Evolutionary conservation across 2,888 invertebrate species (phyloP), one percentile per base, ranked within the genome.

Genomic region (Dryomyza anilis): DNA sequence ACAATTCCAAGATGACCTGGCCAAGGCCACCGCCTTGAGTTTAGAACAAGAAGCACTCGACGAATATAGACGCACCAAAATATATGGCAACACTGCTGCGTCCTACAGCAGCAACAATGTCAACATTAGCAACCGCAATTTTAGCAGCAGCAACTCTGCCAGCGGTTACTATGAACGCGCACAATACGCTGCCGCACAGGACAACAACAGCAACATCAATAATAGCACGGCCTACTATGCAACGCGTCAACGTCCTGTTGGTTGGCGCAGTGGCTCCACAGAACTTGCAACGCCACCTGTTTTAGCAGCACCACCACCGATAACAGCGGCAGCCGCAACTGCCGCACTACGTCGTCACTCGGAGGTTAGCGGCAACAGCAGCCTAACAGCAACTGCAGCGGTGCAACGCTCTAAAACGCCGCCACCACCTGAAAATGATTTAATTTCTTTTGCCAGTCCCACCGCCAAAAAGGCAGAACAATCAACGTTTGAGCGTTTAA

Each of bases 1-100:
- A 76, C 91, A 93, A 83, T 94, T 91, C 79, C 88, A 93, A 86
- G 92, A 92, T 69, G 94, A 95, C 79, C 84, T 95, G 81, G 94
- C 95, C 83, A 89, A 91, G 81, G 95, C 95, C 1, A 93, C 92
- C 80, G 94, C 94, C 59, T 85, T 95, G 55, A 95, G 94, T 84
- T 85, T 95, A 78, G 94, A 95, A 85, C 93, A 92, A 76, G 86
- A 93, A 72, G 94, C 93, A 45, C 84, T 94, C 71, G 94, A 94
- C 78, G 90, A 93, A 79, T 94, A 91, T 81, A 87, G 89, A 73
- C 87, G 91, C 69, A 89, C 76, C 65, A 73, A 80, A 65, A 77
- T 80, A 67, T 76, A 78, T 69, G 73, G 88, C 84, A 67, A 85
- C 83, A 30, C 86, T 86, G 45, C 84, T 82, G 58, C 67, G 75